Percentiles rank a stretch among this genome's conserved stretches.
Evolutionary conservation across 2,888 invertebrate genomes (phyloP).

Genomic region (Tyria jacobaeae): DNA sequence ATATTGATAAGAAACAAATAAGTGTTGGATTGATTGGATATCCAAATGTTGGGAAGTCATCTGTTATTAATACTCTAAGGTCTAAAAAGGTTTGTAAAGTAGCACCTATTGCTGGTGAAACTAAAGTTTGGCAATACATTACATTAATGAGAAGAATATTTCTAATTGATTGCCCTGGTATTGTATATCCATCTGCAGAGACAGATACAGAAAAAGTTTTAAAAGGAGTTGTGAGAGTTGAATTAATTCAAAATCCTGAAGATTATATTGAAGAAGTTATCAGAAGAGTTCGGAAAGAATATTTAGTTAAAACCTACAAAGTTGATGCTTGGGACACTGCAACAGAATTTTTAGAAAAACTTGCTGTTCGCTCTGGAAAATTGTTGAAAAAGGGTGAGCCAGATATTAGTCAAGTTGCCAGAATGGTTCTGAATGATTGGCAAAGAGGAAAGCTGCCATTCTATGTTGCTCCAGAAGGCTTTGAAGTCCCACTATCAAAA

Average conservation of each 20-base stretch:
- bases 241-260: constrained; percentile 96
- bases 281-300: constrained; percentile 94
- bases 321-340: constrained; percentile 92
- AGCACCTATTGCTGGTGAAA: constrained; percentile 99
- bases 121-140: constrained; percentile 99
- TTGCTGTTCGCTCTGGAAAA: constrained; percentile 95
- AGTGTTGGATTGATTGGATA: constrained; percentile 99
- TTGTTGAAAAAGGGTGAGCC: constrained; percentile 99
- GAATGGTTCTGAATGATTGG: constrained; percentile 99
- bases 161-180: constrained; percentile 99
- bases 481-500: constrained; percentile 89
- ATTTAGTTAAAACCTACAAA: constrained; percentile 96
- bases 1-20: constrained; percentile 98
- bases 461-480: constrained; percentile 95
- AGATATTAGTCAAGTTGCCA: constrained; percentile 94
- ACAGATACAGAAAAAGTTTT: constrained; percentile 97
- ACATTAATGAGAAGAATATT: constrained; percentile 98
- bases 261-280: constrained; percentile 96
- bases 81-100: constrained; percentile 99
- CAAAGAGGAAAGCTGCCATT: constrained; percentile 99
- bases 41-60: constrained; percentile 99
- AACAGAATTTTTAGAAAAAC: constrained; percentile 96
- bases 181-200: constrained; percentile 98
- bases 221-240: constrained; percentile 99
- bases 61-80: constrained; percentile 98